Evolutionary conservation across 1,140 invertebrate species (phyloP).

Genomic region (Pissodes strobi): DNA sequence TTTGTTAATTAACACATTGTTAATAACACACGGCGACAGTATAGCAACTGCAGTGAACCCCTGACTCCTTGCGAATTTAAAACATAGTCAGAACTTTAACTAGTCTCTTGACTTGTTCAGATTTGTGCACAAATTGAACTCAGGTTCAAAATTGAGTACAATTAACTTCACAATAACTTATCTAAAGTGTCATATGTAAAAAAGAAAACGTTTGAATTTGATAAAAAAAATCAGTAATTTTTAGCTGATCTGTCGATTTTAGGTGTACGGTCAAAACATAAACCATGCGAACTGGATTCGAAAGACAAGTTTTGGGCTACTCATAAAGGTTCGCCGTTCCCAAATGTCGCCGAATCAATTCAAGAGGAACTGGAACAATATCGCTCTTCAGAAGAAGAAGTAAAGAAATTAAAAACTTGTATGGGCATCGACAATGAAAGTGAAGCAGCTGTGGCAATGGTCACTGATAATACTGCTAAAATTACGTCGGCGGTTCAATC

Average conservation of each 20-base stretch:
- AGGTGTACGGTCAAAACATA: conserved; percentile 73
- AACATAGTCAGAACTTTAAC: too few species aligned
- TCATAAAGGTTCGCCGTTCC: conserved; percentile 96
- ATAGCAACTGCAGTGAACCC: too few species aligned
- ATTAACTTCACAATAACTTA: too few species aligned
- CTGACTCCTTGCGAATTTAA: too few species aligned
- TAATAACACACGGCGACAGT: too few species aligned
- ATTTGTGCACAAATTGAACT: too few species aligned
- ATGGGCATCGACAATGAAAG: conserved; percentile 86
- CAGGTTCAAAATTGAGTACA: too few species aligned
- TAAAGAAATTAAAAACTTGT: conserved; percentile 89
- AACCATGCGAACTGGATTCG: conserved; percentile 88
- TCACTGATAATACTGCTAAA: conserved; percentile 92
- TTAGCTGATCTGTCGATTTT: conserved; percentile 8
- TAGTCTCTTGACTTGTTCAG: too few species aligned
- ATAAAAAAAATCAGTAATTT: too few species aligned
- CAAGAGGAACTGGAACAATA: conserved; percentile 97
- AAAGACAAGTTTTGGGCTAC: conserved; percentile 90
- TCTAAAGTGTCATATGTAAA: neutral
- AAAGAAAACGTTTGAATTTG: too few species aligned
- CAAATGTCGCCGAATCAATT: conserved; percentile 95
- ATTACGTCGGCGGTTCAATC: conserved; percentile 94
- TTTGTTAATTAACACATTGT: too few species aligned
- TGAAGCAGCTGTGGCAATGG: conserved; percentile 76
- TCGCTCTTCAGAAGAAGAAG: conserved; percentile 91